phyloP scores from a whole-genome alignment of 2,113 vertebrate genomes.

The Mastomys coucha region DNA sequence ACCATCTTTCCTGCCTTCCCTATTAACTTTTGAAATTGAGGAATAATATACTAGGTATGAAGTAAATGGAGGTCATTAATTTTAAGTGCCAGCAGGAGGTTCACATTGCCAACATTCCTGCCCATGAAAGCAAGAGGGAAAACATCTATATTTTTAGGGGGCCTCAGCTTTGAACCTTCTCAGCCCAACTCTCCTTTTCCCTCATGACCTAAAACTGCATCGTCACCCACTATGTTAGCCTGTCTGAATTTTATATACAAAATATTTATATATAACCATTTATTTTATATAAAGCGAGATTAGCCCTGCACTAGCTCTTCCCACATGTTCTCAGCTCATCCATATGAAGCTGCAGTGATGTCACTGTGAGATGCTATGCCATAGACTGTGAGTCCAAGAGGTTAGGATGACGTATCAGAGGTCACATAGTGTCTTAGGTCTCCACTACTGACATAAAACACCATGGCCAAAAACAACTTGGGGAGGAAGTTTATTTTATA shows the following conservation, averaged over 20 bases:
- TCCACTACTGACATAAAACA: neutral
- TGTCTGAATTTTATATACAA: neutral
- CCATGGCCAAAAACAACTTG: neutral
- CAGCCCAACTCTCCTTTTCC: rapidly evolving
- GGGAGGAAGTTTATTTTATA: no score
- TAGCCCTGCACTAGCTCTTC: neutral
- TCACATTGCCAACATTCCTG: neutral
- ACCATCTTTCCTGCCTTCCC: neutral
- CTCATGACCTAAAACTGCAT: neutral
- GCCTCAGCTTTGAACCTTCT: neutral
- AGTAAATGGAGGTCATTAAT: rapidly evolving
- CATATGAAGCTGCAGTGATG: neutral
- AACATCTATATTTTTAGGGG: neutral
- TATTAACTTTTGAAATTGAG: neutral
- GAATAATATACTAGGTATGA: neutral
- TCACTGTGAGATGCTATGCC: neutral
- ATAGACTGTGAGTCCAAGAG: neutral
- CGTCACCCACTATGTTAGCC: neutral
- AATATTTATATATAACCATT: no score
- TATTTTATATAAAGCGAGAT: no score
- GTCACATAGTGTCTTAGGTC: neutral
- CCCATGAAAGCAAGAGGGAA: rapidly evolving
- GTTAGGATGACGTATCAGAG: neutral
- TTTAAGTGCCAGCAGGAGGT: neutral
- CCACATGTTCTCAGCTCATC: neutral